These are phyloP conservation scores for Seriola dumerili DNA, from an alignment of 2,113 vertebrate genomes.

Conservation along the genomic window DNA sequence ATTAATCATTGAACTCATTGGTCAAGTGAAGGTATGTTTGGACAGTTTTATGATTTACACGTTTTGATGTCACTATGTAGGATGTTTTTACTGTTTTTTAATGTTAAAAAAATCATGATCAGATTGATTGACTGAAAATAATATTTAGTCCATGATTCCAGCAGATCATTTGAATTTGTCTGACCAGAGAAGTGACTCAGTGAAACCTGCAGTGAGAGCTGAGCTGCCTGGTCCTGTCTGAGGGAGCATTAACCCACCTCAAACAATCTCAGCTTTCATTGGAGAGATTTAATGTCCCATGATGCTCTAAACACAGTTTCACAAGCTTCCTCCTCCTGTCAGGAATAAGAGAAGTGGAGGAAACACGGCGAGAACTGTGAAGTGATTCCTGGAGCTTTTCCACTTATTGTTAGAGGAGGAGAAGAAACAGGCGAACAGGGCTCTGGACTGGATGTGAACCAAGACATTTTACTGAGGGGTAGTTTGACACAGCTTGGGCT, in stretches of 20 bases:
- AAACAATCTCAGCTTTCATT: constrained; percentile 15
- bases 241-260: constrained; percentile 14
- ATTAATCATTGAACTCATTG: too few species aligned
- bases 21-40: too few species aligned
- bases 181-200: background rate
- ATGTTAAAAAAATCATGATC: too few species aligned
- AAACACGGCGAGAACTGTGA: background rate
- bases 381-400: background rate
- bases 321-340: background rate
- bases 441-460: background rate
- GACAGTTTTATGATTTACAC: too few species aligned
- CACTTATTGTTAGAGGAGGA: background rate
- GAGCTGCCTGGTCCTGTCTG: constrained; percentile 14
- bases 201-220: constrained; percentile 9
- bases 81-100: too few species aligned
- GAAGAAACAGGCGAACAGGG: background rate
- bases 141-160: background rate
- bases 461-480: background rate
- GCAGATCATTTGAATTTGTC: background rate
- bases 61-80: too few species aligned
- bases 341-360: background rate
- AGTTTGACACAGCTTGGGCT: background rate
- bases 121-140: background rate
- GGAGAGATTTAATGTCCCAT: constrained; percentile 8
- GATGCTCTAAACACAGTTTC: constrained; percentile 5